Base-by-base conservation (phyloP, 1,140 invertebrate genomes). In the Drosophila sp. region DNA sequence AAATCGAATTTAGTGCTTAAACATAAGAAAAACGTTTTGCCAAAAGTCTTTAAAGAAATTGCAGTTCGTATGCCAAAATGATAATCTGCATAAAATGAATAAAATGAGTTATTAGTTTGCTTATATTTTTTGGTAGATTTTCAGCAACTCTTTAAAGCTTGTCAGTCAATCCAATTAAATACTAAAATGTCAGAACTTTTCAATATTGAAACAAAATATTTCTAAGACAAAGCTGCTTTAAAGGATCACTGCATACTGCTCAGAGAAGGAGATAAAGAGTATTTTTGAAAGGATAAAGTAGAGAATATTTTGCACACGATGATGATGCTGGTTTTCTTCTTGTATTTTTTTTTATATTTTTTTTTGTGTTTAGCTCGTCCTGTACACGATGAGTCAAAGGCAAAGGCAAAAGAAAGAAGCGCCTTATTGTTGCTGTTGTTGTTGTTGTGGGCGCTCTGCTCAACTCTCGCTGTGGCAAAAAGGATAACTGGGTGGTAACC, bases 371-470 rank as follows among this genome's bases (percentile, higher is more conserved):
- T 47, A 6, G 17, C 17, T 50, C 44, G 44, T 10, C 44, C 44
- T 50, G 44, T 8, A 50, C 44, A 56, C 72, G 73, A 56, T 76
- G 73, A 76, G 72, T 76, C 73, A 71, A 75, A 76, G 60, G 32
- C 56, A 50, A 50, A 33, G 57, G 23, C 50, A 41, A 57, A 76
- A 47, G 35, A 60, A 40, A 54, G 25, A 17, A 1, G 33, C 71
- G 72, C 8, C 35, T 38, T 38, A 38, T 79, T 86, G 79, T 66
- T 76, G 66, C 75, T 72, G 57, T 75, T 70, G 79, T 79, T 86
- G 82, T 66, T 82, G 66, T 81, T 70, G 57, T 72, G 71, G 83
- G 7, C 17, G n/a, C 30, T 27, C 7, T 3, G 35, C 10, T 38
- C 10, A 11, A 10, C 35, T 38, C 10, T 38, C 35, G 44, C 44